These are phyloP conservation scores for Scleropages formosus DNA, from an alignment of 2,797 vertebrate genomes.

Conservation along the genomic window DNA sequence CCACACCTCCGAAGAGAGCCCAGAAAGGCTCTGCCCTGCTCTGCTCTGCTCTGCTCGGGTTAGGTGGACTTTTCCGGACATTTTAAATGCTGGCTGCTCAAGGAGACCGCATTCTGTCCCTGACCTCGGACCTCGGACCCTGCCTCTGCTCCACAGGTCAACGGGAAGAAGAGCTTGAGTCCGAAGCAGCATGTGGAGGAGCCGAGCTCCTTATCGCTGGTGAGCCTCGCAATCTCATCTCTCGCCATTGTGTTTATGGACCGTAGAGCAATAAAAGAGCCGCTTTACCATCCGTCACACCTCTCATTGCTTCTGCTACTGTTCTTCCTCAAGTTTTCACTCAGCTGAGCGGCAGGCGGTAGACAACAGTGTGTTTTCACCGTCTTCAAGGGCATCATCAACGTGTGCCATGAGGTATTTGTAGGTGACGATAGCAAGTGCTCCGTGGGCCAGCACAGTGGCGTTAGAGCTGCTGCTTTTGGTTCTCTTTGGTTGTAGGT, in stretches of 20 bases:
- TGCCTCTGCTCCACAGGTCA: conserved; percentile 61
- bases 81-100: no score
- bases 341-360: not conserved
- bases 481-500: no score
- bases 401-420: not conserved
- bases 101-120: not conserved
- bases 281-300: conserved; percentile 28
- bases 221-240: conserved; percentile 52
- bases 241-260: not conserved
- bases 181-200: conserved; percentile 84
- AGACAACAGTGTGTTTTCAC: not conserved
- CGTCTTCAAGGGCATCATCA: no score
- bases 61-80: no score
- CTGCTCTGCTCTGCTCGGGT: not conserved
- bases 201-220: conserved; percentile 75
- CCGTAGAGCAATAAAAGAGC: not conserved
- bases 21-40: not conserved
- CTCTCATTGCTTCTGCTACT: conserved; percentile 2
- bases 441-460: no score
- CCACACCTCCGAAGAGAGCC: not conserved
- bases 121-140: conserved; percentile 1
- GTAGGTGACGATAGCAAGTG: not conserved
- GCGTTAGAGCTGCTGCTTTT: no score
- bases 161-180: conserved; percentile 88
- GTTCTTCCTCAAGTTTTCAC: not conserved